Evolutionary conservation across 2,113 vertebrate genomes (phyloP).

Genomic region (Thermophis baileyi): DNA sequence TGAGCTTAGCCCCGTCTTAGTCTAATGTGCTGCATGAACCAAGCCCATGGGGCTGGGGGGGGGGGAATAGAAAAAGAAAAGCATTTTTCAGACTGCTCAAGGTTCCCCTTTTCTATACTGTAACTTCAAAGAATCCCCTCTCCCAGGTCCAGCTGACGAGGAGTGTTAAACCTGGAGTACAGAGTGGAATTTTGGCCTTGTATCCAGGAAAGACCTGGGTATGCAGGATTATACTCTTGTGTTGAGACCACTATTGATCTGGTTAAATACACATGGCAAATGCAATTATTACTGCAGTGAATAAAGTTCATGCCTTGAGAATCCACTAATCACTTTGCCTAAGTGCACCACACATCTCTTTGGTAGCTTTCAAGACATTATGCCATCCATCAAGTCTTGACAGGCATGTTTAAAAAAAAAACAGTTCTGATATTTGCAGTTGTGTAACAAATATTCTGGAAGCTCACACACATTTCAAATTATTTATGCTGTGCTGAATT

Average conservation of each 20-base stretch:
- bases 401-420: background rate
- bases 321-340: background rate
- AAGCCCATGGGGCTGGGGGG: background rate
- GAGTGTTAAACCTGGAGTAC: background rate
- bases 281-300: background rate
- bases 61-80: background rate
- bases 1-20: background rate
- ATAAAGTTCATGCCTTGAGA: background rate
- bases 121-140: background rate
- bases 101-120: background rate
- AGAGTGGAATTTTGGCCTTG: background rate
- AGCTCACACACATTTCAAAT: background rate
- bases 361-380: background rate
- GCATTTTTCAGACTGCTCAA: background rate
- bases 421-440: background rate
- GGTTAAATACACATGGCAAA: background rate
- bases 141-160: background rate
- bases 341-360: background rate
- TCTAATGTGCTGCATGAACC: background rate
- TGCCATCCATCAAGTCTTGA: background rate
- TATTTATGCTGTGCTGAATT: background rate
- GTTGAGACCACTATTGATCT: background rate
- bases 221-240: background rate
- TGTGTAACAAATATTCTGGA: background rate
- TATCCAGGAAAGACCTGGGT: background rate